Evolutionary conservation across 2,888 invertebrate species (phyloP), one percentile per base, ranked within the genome.

Genomic region (Melitaea athalia): DNA sequence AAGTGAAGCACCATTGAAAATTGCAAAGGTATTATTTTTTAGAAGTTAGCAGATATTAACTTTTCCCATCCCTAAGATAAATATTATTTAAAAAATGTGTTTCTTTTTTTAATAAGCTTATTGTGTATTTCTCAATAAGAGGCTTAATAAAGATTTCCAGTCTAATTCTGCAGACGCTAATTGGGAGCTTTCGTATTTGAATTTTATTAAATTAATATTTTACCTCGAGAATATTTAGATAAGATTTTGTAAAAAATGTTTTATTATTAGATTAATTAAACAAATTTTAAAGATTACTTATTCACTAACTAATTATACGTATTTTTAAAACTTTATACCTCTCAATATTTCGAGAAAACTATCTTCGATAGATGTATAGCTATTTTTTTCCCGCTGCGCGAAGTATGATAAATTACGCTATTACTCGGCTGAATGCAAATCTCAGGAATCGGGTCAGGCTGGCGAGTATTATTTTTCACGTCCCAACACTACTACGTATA

Each of bases 361-460:
- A 57, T 55, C 49, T 62, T 57, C 57, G 55, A 62, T 63, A 60
- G 60, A 55, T 57, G 68, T 55, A 57, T 70, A 60, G 70, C 72
- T 73, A 74, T 76, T 87, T 88, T n/a, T 88, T 88, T 85, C 82
- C 80, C 78, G 81, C 79, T 83, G 78, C 81, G 79, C 81, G 85
- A 86, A 87, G 84, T 83, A 89, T 91, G 90, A 91, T 89, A 90
- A 90, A 91, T 91, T 83, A 86, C 81, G 76, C 72, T 72, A 76
- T 80, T 76, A 82, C 82, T 79, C 79, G 81, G 79, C 79, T 87
- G 90, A 90, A 91, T 92, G 91, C 91, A 92, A 92, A 92, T 92
- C 83, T 86, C 81, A 81, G 81, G 81, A 92, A 91, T 83, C 91
- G 85, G 92, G 91, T 92, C 91, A 91, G 81, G 77, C 78, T 77